phyloP scores from a whole-genome alignment of 2,113 vertebrate genomes.

The Lagopus muta region DNA sequence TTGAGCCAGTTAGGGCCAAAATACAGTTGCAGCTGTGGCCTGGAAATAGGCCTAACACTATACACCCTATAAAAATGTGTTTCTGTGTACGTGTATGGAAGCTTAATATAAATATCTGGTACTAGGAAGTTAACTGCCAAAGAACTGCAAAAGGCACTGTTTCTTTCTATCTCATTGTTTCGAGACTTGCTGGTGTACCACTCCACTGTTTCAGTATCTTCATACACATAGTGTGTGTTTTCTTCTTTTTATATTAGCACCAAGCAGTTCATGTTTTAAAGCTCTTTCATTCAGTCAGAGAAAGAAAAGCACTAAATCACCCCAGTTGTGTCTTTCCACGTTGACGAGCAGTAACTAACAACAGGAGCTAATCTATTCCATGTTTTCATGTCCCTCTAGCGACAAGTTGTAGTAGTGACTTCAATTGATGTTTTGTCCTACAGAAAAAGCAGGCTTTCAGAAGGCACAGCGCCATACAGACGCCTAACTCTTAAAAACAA shows the following conservation, averaged over 20 bases:
- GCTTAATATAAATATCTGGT: not conserved
- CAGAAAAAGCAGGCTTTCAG: not conserved
- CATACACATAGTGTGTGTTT: not conserved
- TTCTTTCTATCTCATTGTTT: not conserved
- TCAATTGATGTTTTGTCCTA: conserved; percentile 1
- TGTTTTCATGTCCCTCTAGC: conserved; percentile 19
- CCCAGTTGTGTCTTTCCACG: not conserved
- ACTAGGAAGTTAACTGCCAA: not conserved
- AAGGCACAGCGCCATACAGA: not conserved
- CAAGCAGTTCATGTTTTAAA: not conserved
- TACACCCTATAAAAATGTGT: not conserved
- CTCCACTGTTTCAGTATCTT: not conserved
- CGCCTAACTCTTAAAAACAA: not conserved
- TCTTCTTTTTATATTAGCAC: not conserved
- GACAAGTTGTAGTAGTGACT: conserved; percentile 12
- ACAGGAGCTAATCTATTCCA: conserved; percentile 6
- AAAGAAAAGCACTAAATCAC: not conserved
- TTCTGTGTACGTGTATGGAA: not conserved
- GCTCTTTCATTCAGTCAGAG: not conserved
- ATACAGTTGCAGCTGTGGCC: not conserved
- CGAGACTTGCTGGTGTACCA: not conserved
- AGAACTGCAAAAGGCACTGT: not conserved
- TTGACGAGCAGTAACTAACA: conserved; percentile 26
- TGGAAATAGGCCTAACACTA: not conserved
- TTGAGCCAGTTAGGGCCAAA: not conserved